Evolutionary conservation across 2,113 vertebrate species (phyloP).

Genomic region (Seriola rivoliana): DNA sequence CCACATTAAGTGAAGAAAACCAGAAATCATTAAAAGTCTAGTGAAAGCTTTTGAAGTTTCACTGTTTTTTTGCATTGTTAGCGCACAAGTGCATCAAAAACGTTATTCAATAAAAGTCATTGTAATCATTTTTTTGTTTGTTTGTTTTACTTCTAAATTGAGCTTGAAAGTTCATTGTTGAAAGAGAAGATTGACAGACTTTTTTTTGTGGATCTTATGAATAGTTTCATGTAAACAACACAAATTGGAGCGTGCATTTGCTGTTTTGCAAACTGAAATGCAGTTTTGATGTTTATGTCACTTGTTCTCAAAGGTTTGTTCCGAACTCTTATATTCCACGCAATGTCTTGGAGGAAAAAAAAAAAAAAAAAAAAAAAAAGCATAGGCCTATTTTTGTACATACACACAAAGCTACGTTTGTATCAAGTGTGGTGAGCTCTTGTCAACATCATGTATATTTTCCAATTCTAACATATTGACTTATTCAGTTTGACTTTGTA

Average conservation of each 20-base stretch:
- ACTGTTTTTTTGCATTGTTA: not conserved
- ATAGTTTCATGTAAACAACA: not conserved
- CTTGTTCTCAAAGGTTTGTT: not conserved
- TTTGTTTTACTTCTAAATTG: not conserved
- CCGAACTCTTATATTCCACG: too few species aligned
- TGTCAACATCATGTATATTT: conserved; percentile 6
- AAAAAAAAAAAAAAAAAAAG: too few species aligned
- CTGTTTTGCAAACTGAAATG: not conserved
- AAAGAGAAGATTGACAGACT: not conserved
- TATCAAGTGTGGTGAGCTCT: not conserved
- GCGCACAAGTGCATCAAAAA: not conserved
- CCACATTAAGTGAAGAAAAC: not conserved
- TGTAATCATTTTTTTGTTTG: too few species aligned
- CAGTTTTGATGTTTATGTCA: not conserved
- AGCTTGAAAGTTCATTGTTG: not conserved
- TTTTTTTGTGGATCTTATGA: not conserved
- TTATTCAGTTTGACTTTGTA: conserved; percentile 30
- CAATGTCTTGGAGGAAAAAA: too few species aligned
- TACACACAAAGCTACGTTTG: not conserved
- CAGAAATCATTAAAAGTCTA: not conserved
- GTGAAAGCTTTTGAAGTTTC: too few species aligned
- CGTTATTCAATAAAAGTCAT: too few species aligned
- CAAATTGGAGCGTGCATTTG: not conserved
- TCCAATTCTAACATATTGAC: conserved; percentile 1
- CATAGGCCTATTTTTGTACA: not conserved